These are phyloP conservation scores for Zonitis immaculata DNA, from an alignment of 2,888 invertebrate species.

Conservation along the genomic window DNA sequence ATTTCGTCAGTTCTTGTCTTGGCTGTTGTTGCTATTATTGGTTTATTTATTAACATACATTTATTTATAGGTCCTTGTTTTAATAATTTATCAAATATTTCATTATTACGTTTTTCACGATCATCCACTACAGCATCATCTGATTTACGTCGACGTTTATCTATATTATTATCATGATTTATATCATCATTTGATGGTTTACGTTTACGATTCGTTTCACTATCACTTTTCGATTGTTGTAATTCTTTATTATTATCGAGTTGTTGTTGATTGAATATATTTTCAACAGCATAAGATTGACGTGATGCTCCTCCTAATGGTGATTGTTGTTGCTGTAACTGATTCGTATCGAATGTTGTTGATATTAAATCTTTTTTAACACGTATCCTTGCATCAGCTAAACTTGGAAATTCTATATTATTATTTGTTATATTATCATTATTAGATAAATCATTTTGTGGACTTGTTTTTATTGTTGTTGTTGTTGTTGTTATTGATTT, in stretches of 20 bases:
- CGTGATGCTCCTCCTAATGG: background rate
- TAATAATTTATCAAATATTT: slow-evolving; percentile 7
- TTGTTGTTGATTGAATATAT: background rate
- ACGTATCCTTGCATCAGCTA: slow-evolving; percentile 2
- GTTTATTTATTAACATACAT: background rate
- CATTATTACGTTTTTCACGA: slow-evolving; percentile 3
- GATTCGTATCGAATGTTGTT: background rate
- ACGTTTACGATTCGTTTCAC: slow-evolving; percentile 2
- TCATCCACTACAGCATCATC: background rate
- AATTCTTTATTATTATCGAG: background rate
- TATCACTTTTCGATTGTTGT: background rate
- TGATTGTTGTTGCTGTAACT: background rate
- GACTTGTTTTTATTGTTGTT: background rate
- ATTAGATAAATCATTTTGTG: background rate
- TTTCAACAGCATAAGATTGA: background rate
- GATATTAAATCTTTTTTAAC: slow-evolving; percentile 9
- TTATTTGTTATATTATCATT: slow-evolving; percentile 1
- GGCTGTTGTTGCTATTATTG: background rate
- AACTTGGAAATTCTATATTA: background rate
- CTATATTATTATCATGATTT: background rate
- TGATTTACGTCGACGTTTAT: slow-evolving; percentile 1
- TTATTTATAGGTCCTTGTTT: slow-evolving; percentile 8
- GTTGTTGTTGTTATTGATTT: background rate
- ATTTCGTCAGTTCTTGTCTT: background rate
- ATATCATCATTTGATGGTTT: background rate